Base-by-base conservation (phyloP, 2,888 invertebrate genomes). In the Heliconius cydno region DNA sequence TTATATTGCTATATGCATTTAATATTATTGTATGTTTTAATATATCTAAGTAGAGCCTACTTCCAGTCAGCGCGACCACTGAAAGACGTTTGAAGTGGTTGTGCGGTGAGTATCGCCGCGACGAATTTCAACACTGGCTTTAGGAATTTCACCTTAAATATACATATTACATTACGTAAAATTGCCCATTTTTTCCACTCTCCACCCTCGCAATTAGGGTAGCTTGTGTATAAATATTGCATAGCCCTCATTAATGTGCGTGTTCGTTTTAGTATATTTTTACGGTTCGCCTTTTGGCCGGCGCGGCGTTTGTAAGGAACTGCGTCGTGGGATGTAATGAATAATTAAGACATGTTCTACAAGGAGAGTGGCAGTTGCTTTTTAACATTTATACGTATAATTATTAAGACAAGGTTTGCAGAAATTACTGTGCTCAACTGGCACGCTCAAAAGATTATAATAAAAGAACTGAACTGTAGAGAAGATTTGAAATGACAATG, bases 151-250 rank as follows among this genome's bases (percentile, higher is more conserved):
- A 91, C 93, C 94, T 94, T 94, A 94, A 94, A 94, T 94, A 94
- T 95, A 94, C 94, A 94, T 94, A 95, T 95, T 94, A 94, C 93
- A 95, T 95, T 94, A 94, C 94, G 94, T 94, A 92, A 94, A 95
- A 95, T 95, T 95, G 95, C 93, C 95, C 94, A 94, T 95, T 95
- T 95, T 95, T 95, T 94, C 93, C 95, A 94, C 95, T 95, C 94
- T 94, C 95, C 94, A 93, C 95, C 95, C 95, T 91, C 93, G 92
- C 95, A 95, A 95, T 95, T 95, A 95, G 94, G 95, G 94, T 92
- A 89, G 91, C 91, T 92, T 92, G 93, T 93, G 94, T 94, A 95
- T 95, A 95, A 95, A 95, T 95, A 95, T 95, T 95, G 94, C 93
- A 95, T 92, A 91, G 92, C 88, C 88, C 93, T 93, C 94, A 94